A percentile compares a stretch with the other conserved stretches of the same genome.
Evolutionary conservation across 2,888 invertebrate species (phyloP).

Genomic region (Eudemis profundana): DNA sequence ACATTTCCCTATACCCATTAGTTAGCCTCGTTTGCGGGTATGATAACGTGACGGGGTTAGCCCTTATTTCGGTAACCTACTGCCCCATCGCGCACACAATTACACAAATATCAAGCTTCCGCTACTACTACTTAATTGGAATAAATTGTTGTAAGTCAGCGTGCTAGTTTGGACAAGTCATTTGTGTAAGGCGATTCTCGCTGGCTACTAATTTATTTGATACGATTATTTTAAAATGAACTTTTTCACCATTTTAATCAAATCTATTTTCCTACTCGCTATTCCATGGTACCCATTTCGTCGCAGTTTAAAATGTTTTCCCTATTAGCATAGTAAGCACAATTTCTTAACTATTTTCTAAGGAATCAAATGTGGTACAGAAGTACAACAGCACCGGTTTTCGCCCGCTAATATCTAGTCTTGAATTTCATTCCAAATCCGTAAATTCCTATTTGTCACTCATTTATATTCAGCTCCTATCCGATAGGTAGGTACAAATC

Average conservation of each 20-base stretch:
- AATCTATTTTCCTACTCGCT: too few species aligned
- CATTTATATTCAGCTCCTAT: not conserved
- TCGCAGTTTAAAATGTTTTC: too few species aligned
- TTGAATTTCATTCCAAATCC: not conserved
- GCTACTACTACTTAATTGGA: not conserved
- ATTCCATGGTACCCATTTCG: too few species aligned
- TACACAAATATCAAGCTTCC: constrained; percentile 1
- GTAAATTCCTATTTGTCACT: not conserved
- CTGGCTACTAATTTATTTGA: not conserved
- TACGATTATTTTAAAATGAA: too few species aligned
- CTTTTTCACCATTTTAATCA: too few species aligned
- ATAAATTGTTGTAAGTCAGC: not conserved
- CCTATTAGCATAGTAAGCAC: too few species aligned
- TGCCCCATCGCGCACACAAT: not conserved
- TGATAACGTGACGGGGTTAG: not conserved
- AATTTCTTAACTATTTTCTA: too few species aligned
- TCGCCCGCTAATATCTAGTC: not conserved
- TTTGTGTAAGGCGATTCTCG: not conserved
- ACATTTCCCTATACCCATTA: constrained; percentile 13
- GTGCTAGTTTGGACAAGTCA: constrained; percentile 3
- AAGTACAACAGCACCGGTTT: too few species aligned
- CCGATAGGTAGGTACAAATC: not conserved
- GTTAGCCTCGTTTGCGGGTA: constrained; percentile 14
- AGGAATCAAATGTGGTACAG: too few species aligned
- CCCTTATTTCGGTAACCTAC: not conserved